phyloP scores from a whole-genome alignment of 2,797 vertebrate species.

The Rhabdophis nuchalis region DNA sequence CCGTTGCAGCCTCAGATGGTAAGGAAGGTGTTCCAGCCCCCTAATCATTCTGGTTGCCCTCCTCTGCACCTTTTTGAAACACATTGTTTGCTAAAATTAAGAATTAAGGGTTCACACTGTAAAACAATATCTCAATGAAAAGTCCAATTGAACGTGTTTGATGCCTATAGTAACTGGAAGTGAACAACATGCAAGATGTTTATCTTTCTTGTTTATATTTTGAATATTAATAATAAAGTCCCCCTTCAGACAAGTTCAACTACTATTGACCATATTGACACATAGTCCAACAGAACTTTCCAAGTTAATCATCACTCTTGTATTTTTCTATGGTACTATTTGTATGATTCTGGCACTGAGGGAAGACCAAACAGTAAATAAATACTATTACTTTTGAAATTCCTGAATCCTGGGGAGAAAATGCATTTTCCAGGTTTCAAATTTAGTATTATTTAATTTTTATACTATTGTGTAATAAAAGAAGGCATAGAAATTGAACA shows the following conservation, averaged over 20 bases:
- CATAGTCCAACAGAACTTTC: background rate
- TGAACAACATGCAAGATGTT: background rate
- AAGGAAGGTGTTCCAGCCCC: no score
- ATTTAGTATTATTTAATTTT: background rate
- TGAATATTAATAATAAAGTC: background rate
- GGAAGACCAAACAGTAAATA: background rate
- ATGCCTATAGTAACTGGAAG: background rate
- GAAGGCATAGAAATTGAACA: no score
- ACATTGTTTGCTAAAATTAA: background rate
- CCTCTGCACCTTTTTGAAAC: no score
- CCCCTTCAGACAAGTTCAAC: background rate
- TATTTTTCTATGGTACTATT: background rate
- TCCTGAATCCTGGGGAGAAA: rapidly evolving
- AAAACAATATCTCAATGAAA: background rate
- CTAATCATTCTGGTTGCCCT: no score
- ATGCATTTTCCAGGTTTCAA: background rate
- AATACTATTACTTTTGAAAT: background rate
- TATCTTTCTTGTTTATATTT: background rate
- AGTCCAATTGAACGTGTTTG: background rate
- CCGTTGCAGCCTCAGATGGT: no score
- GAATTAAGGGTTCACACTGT: background rate
- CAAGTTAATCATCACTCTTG: background rate
- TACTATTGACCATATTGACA: background rate
- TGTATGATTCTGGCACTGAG: background rate
- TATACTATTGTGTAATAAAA: conserved; percentile 9